Evolutionary conservation across 2,797 vertebrate species (phyloP).

Genomic region (Cynodonichthys magdalenae): DNA sequence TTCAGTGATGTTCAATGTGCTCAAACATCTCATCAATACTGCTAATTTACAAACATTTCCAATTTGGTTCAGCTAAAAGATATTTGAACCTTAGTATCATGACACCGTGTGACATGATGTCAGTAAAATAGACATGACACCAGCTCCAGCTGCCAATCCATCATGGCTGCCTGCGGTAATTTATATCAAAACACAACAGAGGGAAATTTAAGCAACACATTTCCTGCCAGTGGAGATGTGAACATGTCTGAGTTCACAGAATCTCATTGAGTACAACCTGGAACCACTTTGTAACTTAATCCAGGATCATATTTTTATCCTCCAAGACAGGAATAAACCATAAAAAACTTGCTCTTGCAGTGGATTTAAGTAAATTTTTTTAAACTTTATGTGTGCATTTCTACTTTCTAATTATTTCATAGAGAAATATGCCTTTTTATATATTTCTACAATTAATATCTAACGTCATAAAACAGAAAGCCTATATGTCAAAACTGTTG

Average conservation of each 20-base stretch:
- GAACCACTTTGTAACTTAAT: too few relatives aligned
- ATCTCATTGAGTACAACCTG: not conserved
- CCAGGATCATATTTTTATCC: not conserved
- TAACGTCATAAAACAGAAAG: too few relatives aligned
- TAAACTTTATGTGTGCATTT: too few relatives aligned
- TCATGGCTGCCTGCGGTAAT: conserved; percentile 5
- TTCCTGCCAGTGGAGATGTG: conserved; percentile 4
- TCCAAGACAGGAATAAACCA: not conserved
- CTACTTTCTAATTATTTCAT: too few relatives aligned
- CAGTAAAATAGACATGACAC: conserved; percentile 15
- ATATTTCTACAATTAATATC: too few relatives aligned
- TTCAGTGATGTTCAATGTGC: not conserved
- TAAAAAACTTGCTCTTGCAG: too few relatives aligned
- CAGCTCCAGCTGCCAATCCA: not conserved
- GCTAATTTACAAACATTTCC: not conserved
- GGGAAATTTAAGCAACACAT: conserved; percentile 9
- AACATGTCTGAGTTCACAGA: conserved; percentile 7
- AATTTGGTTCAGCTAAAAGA: not conserved
- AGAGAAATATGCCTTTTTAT: too few relatives aligned
- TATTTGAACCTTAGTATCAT: not conserved
- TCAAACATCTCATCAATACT: conserved; percentile 19
- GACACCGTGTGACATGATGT: conserved; percentile 5
- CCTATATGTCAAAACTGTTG: too few relatives aligned
- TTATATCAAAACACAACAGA: conserved; percentile 1
- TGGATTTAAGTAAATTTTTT: too few relatives aligned